Conservation (phyloP, 2,113 vertebrate species). For the Tachysurus fulvidraco region DNA sequence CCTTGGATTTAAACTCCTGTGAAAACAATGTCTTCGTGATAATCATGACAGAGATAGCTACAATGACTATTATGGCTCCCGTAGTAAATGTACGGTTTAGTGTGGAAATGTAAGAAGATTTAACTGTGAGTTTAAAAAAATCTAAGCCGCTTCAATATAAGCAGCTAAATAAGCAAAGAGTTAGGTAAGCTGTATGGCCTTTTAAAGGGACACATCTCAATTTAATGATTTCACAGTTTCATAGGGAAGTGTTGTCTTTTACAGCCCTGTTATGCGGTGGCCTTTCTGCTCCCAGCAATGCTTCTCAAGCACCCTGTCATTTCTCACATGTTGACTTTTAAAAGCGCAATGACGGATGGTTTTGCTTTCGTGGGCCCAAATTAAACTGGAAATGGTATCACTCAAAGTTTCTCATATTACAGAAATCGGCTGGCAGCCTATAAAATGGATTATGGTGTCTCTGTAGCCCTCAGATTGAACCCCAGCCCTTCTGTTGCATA, state of each 20-base stretch:
- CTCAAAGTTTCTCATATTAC: slow-evolving; percentile 69
- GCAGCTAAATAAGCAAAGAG: slow-evolving; percentile 61
- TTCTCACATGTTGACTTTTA: slow-evolving; percentile 72
- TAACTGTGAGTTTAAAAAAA: not conserved
- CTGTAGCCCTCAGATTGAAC: slow-evolving; percentile 69
- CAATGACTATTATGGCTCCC: not conserved
- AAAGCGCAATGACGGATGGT: slow-evolving; percentile 68
- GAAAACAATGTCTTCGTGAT: slow-evolving; percentile 26
- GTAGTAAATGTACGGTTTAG: slow-evolving; percentile 29
- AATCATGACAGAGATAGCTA: slow-evolving; percentile 11
- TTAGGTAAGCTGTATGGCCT: slow-evolving; percentile 65
- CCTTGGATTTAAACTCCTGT: slow-evolving; percentile 34
- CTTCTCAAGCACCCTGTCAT: slow-evolving; percentile 66
- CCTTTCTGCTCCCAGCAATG: slow-evolving; percentile 72
- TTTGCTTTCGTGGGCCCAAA: slow-evolving; percentile 56
- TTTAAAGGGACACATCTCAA: slow-evolving; percentile 60
- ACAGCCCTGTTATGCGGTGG: slow-evolving; percentile 65
- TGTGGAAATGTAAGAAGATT: not conserved
- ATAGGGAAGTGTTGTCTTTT: slow-evolving; percentile 52
- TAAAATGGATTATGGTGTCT: slow-evolving; percentile 64
- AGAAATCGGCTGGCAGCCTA: slow-evolving; percentile 69
- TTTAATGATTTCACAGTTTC: slow-evolving; percentile 58
- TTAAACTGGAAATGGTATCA: slow-evolving; percentile 69
- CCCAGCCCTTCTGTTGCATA: slow-evolving; percentile 64
- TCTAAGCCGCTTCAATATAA: slow-evolving; percentile 26